Evolutionary conservation across 2,113 vertebrate species (phyloP), one percentile per base, ranked within the genome.

Genomic region (Nyctereutes procyonoides): DNA sequence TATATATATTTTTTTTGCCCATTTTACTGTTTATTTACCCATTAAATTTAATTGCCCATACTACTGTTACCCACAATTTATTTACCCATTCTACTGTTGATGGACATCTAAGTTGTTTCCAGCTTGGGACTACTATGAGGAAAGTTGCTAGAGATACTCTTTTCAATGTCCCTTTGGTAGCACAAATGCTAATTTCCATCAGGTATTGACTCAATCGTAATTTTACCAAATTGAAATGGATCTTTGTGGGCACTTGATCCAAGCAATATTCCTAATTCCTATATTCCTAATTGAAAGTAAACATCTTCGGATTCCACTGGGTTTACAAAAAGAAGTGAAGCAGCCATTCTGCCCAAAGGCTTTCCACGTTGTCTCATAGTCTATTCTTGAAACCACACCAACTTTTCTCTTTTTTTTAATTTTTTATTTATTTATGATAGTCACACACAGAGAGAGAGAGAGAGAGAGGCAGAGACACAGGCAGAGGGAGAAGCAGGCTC

Each of bases 211-310:
- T 89, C 87, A n/a, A 3, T 63, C 20, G 90, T 77, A 71, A 65
- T 69, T 63, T 96, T 38, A 24, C 24, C 89, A 82, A 48, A 7
- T 56, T 86, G 67, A 93, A 91, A 94, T 88, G 63, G 22, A 32
- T 79, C 56, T 97, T 76, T 86, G 58, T 82, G 28, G 38, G 5
- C 24, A 32, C 26, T 48, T 60, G 38, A 76, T 74, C 60, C 65
- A 85, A 89, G 48, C 38, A 85, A 35, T 13, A 43, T 43, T 43
- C 43, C 43, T 43, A 43, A 43, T 43, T 38, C 53, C 63, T 81
- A 0, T 55, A 22, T 85, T 85, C 20, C 84, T 74, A 67, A 67
- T 3, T 80, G 84, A 85, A 63, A 73, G 58, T 24, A 81, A 85
- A 24, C 92, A 28, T 35, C 71, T 89, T 67, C 67, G 13, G 51